Base-by-base conservation (phyloP, 1,140 invertebrate genomes). In the Diorhabda elongata region DNA sequence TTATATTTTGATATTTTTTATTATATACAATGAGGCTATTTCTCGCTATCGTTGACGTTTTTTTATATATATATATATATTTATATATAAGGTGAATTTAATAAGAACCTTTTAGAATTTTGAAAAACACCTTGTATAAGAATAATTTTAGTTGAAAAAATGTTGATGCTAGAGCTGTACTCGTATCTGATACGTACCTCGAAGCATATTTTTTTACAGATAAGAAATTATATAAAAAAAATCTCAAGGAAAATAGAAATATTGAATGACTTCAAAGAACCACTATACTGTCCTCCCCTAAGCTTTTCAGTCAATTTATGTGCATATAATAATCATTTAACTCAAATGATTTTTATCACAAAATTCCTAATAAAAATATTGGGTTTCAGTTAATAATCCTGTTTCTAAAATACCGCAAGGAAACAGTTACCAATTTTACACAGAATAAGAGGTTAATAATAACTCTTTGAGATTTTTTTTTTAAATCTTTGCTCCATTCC, bases 1-100 rank as follows among this genome's bases (percentile, higher is more conserved):
- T 73, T 73, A 62, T 74, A 74, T 74, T 74, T 74, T 74, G 70
- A 73, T 73, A 73, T 73, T 71, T 73, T 73, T 71, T 67, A 67
- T 60, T 67, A 69, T 52, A 52, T 73, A 70, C 64, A 56, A 64
- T 70, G 69, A 71, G 72, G 69, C 69, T 73, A 70, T 71, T 65
- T 65, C n/a, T 65, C 47, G 64, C 64, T 45, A 58, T 58, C 64
- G 64, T 65, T 65, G 52, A 57, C 41, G 11, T 47, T 65, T 63
- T 62, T 62, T 64, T 65, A 58, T 65, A 57, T 62, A 56, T 65
- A n/a, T n/a, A n/a, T n/a, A 58, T 65, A 57, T 44, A 44, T 52
- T 52, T 52, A 62, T 44, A 44, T 62, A 62, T 43, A 62, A 43
- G 61, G 43, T 62, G 61, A 44, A 42, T 64, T 64, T 52, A 52